Evolutionary conservation across 2,888 invertebrate genomes (phyloP).

Genomic region (Napeogenes inachia): DNA sequence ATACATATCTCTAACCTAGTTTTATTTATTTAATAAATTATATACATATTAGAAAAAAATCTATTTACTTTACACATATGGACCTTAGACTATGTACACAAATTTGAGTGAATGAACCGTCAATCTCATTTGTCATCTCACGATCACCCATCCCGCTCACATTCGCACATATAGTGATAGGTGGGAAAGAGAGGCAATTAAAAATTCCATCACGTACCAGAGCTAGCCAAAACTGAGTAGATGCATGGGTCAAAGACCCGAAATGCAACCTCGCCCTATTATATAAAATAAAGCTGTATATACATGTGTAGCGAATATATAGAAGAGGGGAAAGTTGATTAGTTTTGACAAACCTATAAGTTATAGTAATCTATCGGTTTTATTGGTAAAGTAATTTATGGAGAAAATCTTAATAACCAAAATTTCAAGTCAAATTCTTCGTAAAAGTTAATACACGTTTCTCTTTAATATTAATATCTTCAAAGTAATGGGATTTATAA

Average conservation of each 20-base stretch:
- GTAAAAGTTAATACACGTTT: too few species aligned
- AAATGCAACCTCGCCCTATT: slow-evolving; percentile 21
- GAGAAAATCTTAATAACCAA: too few species aligned
- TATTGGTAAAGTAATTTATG: too few species aligned
- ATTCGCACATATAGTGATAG: slow-evolving; percentile 32
- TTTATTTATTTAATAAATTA: neutral
- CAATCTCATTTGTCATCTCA: slow-evolving; percentile 39
- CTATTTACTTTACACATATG: slow-evolving; percentile 7
- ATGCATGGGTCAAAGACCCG: slow-evolving; percentile 51
- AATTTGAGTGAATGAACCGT: slow-evolving; percentile 33
- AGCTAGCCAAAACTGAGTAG: slow-evolving; percentile 61
- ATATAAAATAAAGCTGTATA: slow-evolving; percentile 7
- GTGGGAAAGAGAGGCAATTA: slow-evolving; percentile 54
- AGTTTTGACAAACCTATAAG: too few species aligned
- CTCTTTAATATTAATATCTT: too few species aligned
- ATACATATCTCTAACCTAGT: too few species aligned
- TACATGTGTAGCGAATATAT: slow-evolving; percentile 7
- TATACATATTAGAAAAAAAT: neutral
- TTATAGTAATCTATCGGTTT: too few species aligned
- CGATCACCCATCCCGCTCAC: slow-evolving; percentile 39
- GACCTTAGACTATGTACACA: slow-evolving; percentile 17
- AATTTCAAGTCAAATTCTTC: too few species aligned
- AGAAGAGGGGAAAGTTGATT: neutral
- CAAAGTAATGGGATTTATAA: too few species aligned
- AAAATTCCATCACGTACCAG: slow-evolving; percentile 68